These are phyloP conservation scores for Rhagium mordax DNA, from an alignment of 2,888 invertebrate genomes.

Conservation along the genomic window DNA sequence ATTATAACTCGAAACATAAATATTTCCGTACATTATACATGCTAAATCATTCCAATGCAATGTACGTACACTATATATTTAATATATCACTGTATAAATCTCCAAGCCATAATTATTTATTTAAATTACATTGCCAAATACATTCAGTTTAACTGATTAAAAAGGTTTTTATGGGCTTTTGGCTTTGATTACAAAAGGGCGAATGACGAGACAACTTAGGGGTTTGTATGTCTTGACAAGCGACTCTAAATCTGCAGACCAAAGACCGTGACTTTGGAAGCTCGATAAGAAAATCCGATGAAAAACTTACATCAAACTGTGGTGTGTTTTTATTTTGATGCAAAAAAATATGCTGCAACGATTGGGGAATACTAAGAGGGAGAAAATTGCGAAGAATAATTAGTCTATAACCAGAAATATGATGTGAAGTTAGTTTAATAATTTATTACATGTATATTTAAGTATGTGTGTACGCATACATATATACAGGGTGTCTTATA, in stretches of 20 bases:
- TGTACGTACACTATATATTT: background rate
- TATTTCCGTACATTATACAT: background rate
- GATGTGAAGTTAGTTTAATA: background rate
- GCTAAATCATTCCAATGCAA: background rate
- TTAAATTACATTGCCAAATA: conserved; percentile 11
- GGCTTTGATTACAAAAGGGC: conserved; percentile 31
- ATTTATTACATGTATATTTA: background rate
- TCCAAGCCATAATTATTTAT: background rate
- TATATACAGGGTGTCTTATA: no score
- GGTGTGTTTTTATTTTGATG: conserved; percentile 27
- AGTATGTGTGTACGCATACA: no score
- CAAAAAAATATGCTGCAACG: conserved; percentile 23
- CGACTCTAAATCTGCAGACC: conserved; percentile 36
- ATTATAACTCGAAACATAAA: background rate
- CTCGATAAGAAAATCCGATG: conserved; percentile 48
- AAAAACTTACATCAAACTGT: conserved; percentile 34
- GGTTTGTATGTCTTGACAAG: conserved; percentile 32
- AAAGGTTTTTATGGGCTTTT: conserved; percentile 19
- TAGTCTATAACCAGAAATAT: background rate
- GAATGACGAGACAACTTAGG: conserved; percentile 35
- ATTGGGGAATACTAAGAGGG: conserved; percentile 10
- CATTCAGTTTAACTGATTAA: conserved; percentile 29
- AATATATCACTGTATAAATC: background rate
- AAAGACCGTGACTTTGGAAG: conserved; percentile 53
- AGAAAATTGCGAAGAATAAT: background rate